phyloP scores from a whole-genome alignment of 2,888 invertebrate species.

The Fragum sueziense region DNA sequence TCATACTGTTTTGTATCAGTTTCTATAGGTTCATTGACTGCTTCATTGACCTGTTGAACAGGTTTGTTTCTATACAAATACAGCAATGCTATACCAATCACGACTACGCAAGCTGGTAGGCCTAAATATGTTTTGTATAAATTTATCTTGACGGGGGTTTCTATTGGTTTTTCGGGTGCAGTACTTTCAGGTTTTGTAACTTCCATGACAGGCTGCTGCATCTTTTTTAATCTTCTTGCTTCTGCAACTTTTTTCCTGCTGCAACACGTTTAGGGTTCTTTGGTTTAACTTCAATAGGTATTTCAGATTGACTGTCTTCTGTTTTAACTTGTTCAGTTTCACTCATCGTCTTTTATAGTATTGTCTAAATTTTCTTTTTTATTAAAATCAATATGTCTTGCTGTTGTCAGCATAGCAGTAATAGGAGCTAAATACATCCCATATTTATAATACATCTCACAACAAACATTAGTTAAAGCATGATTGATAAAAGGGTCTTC shows the following conservation, averaged over 20 bases:
- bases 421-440: constrained; percentile 42
- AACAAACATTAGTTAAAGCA: constrained; percentile 35
- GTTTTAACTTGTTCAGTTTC: too few species aligned
- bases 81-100: constrained; percentile 23
- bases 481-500: constrained; percentile 51
- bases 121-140: constrained; percentile 40
- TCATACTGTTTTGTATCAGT: constrained; percentile 32
- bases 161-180: constrained; percentile 2
- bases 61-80: constrained; percentile 35
- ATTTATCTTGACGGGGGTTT: constrained; percentile 19
- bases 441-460: constrained; percentile 28
- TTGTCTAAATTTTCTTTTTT: constrained; percentile 20
- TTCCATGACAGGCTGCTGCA: not conserved
- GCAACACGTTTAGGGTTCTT: constrained; percentile 38
- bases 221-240: constrained; percentile 25
- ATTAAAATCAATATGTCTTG: constrained; percentile 28
- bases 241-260: constrained; percentile 44
- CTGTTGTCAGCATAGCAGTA: constrained; percentile 36
- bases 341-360: constrained; percentile 32
- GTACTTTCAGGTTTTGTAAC: constrained; percentile 30
- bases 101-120: constrained; percentile 28
- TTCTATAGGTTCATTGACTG: not conserved
- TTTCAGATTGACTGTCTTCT: not conserved
- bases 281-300: not conserved
- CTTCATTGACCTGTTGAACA: constrained; percentile 19